These are phyloP conservation scores for Dendrocopos noguchii DNA, from an alignment of 2,113 vertebrate genomes.

Conservation along the genomic window DNA sequence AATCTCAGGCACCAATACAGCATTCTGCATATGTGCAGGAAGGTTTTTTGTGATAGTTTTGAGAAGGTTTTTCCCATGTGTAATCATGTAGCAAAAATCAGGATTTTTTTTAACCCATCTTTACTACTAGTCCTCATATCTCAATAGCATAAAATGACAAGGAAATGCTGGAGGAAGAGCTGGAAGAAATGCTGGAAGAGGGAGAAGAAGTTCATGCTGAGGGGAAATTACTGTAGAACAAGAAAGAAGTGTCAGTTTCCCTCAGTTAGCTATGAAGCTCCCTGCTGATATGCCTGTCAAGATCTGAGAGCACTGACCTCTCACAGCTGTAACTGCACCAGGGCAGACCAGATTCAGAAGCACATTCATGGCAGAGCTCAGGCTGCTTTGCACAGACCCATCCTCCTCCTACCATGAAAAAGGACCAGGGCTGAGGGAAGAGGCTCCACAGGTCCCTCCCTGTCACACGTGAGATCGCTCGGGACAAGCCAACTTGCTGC, in stretches of 20 bases:
- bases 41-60: neutral
- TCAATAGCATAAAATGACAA: neutral
- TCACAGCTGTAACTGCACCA: neutral
- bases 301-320: no score
- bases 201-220: neutral
- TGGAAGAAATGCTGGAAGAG: neutral
- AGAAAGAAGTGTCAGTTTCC: neutral
- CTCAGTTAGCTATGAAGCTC: neutral
- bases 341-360: neutral
- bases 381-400: neutral
- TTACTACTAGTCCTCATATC: neutral
- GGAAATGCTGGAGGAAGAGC: neutral
- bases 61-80: neutral
- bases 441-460: rapidly evolving
- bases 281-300: neutral
- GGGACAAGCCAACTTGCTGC: neutral
- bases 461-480: rapidly evolving
- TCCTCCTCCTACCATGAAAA: neutral
- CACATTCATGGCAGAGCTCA: neutral
- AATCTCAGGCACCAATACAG: neutral
- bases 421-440: neutral
- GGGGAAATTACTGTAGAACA: neutral
- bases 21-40: neutral
- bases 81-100: neutral
- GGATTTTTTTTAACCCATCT: neutral